Evolutionary conservation across 1,140 invertebrate genomes (phyloP).

Genomic region (Pteromalus puparum): DNA sequence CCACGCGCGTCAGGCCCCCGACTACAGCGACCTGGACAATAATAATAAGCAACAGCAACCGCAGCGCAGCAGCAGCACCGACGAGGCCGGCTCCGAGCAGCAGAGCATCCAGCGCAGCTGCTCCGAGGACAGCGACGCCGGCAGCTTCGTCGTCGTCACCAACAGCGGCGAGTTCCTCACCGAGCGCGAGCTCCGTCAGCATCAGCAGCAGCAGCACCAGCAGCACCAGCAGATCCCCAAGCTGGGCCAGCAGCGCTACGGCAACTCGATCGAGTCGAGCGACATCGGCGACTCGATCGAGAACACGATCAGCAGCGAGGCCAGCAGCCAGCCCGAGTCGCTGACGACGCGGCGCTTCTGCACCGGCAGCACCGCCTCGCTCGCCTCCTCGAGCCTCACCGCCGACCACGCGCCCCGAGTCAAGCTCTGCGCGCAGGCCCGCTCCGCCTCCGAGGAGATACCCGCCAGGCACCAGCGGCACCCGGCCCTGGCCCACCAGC

Average conservation of each 20-base stretch:
- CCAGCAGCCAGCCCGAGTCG: slow-evolving; percentile 59
- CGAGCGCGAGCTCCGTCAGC: slow-evolving; percentile 52
- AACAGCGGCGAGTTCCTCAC: slow-evolving; percentile 59
- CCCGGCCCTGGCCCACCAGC: not conserved
- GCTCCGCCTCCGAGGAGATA: slow-evolving; percentile 66
- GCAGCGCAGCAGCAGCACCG: too few species aligned
- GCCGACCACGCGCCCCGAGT: slow-evolving; percentile 54
- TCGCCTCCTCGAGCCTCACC: slow-evolving; percentile 61
- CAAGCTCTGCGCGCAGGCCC: slow-evolving; percentile 67
- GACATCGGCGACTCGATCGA: slow-evolving; percentile 77
- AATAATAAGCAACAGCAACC: not conserved
- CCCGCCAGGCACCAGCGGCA: slow-evolving; percentile 62
- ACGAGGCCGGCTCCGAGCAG: too few species aligned
- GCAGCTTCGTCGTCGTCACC: slow-evolving; percentile 54
- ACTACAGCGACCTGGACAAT: slow-evolving; percentile 15
- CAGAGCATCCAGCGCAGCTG: too few species aligned
- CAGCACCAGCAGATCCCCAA: slow-evolving; percentile 56
- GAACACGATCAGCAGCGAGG: slow-evolving; percentile 75
- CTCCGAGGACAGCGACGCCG: slow-evolving; percentile 67
- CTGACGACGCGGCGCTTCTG: slow-evolving; percentile 70
- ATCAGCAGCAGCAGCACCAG: slow-evolving; percentile 33
- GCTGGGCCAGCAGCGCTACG: slow-evolving; percentile 58
- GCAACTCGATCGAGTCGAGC: slow-evolving; percentile 80
- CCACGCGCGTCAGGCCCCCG: not conserved
- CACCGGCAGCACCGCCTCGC: slow-evolving; percentile 79